Percentiles rank a stretch among this genome's conserved stretches.
Evolutionary conservation across 2,888 invertebrate species (phyloP).

Genomic region (Caradrina kadenii): DNA sequence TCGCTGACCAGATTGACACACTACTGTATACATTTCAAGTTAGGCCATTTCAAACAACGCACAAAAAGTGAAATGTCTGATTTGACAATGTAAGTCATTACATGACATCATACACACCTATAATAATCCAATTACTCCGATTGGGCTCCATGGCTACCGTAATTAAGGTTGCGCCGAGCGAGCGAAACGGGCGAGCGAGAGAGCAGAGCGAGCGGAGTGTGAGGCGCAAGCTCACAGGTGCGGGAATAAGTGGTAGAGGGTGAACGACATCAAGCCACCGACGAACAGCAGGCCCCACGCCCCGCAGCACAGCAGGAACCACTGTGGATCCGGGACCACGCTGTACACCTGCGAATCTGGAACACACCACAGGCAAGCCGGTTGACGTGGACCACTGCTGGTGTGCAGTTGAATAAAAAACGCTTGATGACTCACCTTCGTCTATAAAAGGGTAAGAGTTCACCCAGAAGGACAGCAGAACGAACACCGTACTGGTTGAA

Average conservation of each 20-base stretch:
- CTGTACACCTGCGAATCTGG: constrained; percentile 88
- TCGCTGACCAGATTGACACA: too few species aligned
- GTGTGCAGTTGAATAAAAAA: too few species aligned
- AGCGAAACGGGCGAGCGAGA: background rate
- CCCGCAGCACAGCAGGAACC: constrained; percentile 91
- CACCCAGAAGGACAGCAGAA: constrained; percentile 92
- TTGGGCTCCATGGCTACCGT: background rate
- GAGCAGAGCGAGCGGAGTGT: background rate
- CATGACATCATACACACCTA: constrained; percentile 57
- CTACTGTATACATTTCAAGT: too few species aligned
- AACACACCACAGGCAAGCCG: constrained; percentile 48
- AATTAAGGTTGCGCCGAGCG: background rate
- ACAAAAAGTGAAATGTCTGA: too few species aligned
- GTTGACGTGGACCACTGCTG: too few species aligned
- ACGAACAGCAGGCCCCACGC: constrained; percentile 91
- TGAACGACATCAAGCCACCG: constrained; percentile 92
- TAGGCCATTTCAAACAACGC: too few species aligned
- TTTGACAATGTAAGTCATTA: too few species aligned
- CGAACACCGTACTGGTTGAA: constrained; percentile 86
- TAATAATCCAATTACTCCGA: constrained; percentile 78
- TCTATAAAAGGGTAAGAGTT: constrained; percentile 93
- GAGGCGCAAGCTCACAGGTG: constrained; percentile 56
- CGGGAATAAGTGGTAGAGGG: constrained; percentile 89
- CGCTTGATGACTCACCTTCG: constrained; percentile 82
- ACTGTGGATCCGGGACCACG: constrained; percentile 89